Base-by-base conservation (phyloP, 2,888 invertebrate genomes). In the Drosophila prostipennis region DNA sequence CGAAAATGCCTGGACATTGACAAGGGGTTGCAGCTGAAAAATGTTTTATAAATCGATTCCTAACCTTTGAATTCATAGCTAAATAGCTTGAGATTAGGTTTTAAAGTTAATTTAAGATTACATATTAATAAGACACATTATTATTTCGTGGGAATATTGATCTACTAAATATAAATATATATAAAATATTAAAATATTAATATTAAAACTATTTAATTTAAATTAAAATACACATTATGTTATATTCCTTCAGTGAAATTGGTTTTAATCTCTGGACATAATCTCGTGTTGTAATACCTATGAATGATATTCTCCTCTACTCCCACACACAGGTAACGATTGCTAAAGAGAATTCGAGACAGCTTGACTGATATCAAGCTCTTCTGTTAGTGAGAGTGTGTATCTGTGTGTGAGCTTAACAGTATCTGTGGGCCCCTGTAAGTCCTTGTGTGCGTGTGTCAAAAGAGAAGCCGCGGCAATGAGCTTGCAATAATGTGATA, bases 401-500 rank as follows among this genome's bases (percentile, higher is more conserved):
- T 69, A 26, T 57, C 45, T 29, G 45, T 34, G 61, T 54, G 53
- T 16, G 40, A 56, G 58, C 29, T 29, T 46, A 46, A 46, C 26
- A 45, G 29, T 40, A 55, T 43, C 29, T 16, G 34, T 36, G 43
- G 45, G 10, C 26, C 40, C 13, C 10, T 16, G 29, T 26, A 26
- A 23, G 19, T 6, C 10, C 11, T 8, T 29, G n/a, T 29, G 37
- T 43, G 45, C 26, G 51, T 51, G 56, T 34, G 11, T 69, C 64
- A 69, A 64, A 68, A 59, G 57, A 67, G 79, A 67, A 64, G 75
- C 53, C 59, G 56, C 58, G 75, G 87, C 87, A 83, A 85, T 79
- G 87, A 88, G 86, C 87, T 86, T 86, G 83, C 83, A 86, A 84
- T 84, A 84, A 84, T 88, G 83, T 80, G 83, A 84, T 84, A 84